Conservation (phyloP, 1,140 invertebrate genomes). For the Paracyclopina nana region DNA sequence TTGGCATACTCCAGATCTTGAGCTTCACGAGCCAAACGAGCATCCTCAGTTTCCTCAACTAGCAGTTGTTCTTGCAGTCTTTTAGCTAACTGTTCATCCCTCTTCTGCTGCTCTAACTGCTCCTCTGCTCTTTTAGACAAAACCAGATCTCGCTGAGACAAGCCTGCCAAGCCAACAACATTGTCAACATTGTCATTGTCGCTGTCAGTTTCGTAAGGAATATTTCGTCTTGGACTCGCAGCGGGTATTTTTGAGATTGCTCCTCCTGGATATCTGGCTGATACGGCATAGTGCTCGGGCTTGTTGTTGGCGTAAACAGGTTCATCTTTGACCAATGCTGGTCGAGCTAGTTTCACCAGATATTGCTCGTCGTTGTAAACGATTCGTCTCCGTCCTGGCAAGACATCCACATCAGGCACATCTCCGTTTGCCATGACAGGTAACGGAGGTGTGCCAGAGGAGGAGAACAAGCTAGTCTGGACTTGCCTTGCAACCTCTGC, state of each 20-base stretch:
- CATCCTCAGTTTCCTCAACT: background rate
- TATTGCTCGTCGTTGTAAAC: background rate
- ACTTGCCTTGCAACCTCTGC: background rate
- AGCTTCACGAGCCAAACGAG: background rate
- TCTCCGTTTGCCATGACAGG: background rate
- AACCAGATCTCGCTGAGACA: background rate
- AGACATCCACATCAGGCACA: background rate
- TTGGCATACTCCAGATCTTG: background rate
- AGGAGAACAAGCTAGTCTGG: background rate
- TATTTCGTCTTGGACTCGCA: background rate
- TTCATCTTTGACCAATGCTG: background rate
- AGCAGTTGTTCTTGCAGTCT: background rate
- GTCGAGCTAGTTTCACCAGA: background rate
- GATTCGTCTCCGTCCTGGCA: background rate
- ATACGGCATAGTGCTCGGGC: background rate
- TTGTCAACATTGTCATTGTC: no score
- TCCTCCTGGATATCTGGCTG: background rate
- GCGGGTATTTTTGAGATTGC: background rate
- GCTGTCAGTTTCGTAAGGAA: background rate
- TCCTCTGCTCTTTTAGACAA: slow-evolving; percentile 1
- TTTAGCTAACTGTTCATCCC: background rate
- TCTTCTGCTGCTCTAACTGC: background rate
- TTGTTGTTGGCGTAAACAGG: background rate
- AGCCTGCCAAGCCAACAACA: no score
- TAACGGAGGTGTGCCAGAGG: background rate